These are phyloP conservation scores for Spisula subtruncata DNA, from an alignment of 2,888 invertebrate species.

Conservation along the genomic window DNA sequence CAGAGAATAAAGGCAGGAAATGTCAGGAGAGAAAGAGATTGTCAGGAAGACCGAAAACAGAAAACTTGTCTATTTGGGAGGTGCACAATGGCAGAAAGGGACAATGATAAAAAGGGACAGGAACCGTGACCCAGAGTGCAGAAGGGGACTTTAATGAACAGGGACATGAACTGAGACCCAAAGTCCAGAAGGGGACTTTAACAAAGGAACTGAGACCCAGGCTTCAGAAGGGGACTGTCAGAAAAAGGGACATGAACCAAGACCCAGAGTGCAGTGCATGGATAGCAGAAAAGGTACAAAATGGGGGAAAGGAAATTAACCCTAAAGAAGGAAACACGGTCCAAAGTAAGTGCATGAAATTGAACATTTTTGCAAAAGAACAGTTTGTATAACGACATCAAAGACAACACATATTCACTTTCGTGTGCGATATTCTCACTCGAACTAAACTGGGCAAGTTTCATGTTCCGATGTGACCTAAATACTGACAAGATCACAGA, in stretches of 20 bases:
- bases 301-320: background rate
- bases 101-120: too few relatives aligned
- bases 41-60: too few relatives aligned
- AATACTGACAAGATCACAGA: constrained; percentile 81
- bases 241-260: too few relatives aligned
- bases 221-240: background rate
- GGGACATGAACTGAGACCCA: background rate
- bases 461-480: constrained; percentile 66
- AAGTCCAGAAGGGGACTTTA: background rate
- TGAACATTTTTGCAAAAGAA: background rate
- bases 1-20: too few relatives aligned
- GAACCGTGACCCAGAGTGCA: too few relatives aligned
- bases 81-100: too few relatives aligned
- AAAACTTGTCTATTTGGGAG: too few relatives aligned
- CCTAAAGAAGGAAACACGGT: background rate
- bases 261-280: background rate
- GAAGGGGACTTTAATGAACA: background rate
- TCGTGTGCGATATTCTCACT: constrained; percentile 27
- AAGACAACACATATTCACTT: background rate
- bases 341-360: background rate
- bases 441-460: constrained; percentile 5
- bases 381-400: background rate
- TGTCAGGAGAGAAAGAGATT: too few relatives aligned
- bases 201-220: background rate
- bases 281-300: background rate